Evolutionary conservation across 2,888 invertebrate genomes (phyloP).

Genomic region (Lycia hirtaria): DNA sequence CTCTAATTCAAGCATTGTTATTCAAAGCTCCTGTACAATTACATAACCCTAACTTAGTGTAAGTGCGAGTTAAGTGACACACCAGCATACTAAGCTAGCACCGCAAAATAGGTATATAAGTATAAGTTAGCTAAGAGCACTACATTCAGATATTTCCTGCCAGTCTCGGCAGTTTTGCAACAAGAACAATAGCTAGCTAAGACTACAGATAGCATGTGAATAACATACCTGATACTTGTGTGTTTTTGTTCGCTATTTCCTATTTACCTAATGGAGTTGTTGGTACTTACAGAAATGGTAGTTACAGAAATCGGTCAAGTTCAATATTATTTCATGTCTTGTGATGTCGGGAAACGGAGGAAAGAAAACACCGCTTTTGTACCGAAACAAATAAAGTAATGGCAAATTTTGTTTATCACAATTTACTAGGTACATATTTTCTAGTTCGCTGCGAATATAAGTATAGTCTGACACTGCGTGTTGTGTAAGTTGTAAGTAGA

Average conservation of each 20-base stretch:
- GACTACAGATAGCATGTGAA: conserved; percentile 25
- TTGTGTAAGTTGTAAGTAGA: no score
- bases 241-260: conserved; percentile 18
- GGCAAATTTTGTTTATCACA: no score
- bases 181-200: conserved; percentile 32
- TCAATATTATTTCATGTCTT: background rate
- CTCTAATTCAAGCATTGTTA: background rate
- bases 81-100: conserved; percentile 14
- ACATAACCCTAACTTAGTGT: background rate
- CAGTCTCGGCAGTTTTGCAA: conserved; percentile 30
- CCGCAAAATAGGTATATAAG: background rate
- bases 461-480: no score
- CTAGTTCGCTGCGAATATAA: no score
- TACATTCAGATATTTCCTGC: conserved; percentile 35
- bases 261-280: conserved; percentile 12
- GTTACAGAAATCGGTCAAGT: background rate
- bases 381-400: no score
- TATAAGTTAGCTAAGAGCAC: conserved; percentile 24
- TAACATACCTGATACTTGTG: conserved; percentile 3
- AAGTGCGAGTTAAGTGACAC: conserved; percentile 3
- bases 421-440: no score
- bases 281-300: conserved; percentile 11
- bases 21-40: conserved; percentile 2
- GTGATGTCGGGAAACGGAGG: no score
- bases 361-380: no score